Evolutionary conservation across 2,888 invertebrate genomes (phyloP), one percentile per base, ranked within the genome.

Genomic region (Phyllotreta striolata): DNA sequence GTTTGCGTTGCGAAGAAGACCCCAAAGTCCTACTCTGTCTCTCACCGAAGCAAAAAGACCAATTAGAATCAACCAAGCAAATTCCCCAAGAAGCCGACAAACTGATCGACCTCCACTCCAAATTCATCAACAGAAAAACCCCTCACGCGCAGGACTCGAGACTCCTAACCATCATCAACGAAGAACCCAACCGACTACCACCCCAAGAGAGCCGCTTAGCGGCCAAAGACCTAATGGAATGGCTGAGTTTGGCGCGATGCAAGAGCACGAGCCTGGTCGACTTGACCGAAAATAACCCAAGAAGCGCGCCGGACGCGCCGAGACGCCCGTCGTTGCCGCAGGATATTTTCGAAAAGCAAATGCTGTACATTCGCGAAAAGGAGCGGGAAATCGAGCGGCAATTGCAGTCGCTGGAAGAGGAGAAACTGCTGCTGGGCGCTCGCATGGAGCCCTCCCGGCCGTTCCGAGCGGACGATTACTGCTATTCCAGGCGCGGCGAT

Each of bases 41-140:
- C 8, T 91, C 92, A 0, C 92, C 92, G 0, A 88, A 89, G 4
- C 92, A 91, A 77, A 86, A 86, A 75, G 83, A 84, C 74, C 80
- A 86, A 46, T 83, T 86, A 76, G 85, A 86, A 63, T 86, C 85
- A 73, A 84, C 84, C 13, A 84, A 84, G 44, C 82, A 83, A 51
- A 76, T 84, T n/a, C 79, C 83, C 51, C 83, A 84, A 52, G 86
- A 86, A 69, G 86, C 87, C 1, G 88, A 87, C 73, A 85, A 86
- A 70, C 82, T 91, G 49, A 81, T 89, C 3, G 89, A 91, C 73
- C 85, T 89, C 70, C 91, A 91, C 73, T 85, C 84, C 69, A 91
- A 90, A 76, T 89, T 87, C 78, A 78, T 88, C n/a, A 87, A 89
- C 71, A 84, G 89, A 44, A 84, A 71, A 62, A 70, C 69, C 2